phyloP scores from a whole-genome alignment of 2,113 vertebrate genomes.

The Lepisosteus osseus region DNA sequence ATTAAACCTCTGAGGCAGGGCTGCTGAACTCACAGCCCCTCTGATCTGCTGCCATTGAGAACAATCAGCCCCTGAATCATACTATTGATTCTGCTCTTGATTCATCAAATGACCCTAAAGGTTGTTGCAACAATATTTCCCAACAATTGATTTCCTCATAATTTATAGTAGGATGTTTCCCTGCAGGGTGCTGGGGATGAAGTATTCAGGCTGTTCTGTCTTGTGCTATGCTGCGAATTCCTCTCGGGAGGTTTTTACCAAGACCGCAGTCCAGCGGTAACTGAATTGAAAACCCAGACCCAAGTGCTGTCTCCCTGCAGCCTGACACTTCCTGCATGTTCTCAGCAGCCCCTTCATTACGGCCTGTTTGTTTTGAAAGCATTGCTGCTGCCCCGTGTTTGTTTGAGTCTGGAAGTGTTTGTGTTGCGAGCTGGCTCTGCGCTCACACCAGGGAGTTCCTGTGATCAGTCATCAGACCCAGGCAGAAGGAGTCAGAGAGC shows the following conservation, averaged over 20 bases:
- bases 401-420: conserved; percentile 21
- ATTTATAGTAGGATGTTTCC: background rate
- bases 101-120: background rate
- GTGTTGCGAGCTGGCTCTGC: conserved; percentile 20
- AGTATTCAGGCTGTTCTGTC: too few species aligned
- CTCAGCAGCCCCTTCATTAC: conserved; percentile 13
- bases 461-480: conserved; percentile 8
- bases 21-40: background rate
- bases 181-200: too few species aligned
- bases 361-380: conserved; percentile 31
- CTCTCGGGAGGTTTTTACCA: too few species aligned
- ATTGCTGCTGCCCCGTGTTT: conserved; percentile 18
- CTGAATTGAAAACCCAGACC: background rate
- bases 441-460: background rate
- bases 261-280: too few species aligned
- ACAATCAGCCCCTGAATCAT: background rate
- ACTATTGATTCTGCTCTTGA: background rate
- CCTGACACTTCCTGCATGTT: conserved; percentile 5
- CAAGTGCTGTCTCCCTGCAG: background rate
- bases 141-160: background rate
- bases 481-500: conserved; percentile 14
- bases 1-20: background rate
- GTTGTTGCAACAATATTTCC: background rate
- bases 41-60: background rate
- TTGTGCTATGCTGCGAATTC: too few species aligned